phyloP scores from a whole-genome alignment of 2,888 invertebrate genomes.

The Drosophila koepferae region DNA sequence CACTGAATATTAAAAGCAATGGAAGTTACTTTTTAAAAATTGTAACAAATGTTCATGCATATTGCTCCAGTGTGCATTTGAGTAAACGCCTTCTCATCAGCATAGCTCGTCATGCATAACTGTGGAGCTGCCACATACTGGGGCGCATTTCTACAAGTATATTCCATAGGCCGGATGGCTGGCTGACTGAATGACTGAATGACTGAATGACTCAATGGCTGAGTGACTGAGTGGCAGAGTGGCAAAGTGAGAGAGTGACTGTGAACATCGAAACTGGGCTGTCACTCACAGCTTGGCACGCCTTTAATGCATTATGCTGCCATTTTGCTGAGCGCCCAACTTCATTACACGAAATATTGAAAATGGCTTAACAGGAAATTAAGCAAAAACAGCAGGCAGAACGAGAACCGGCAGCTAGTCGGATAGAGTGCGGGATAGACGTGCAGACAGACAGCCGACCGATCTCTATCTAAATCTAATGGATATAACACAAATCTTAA shows the following conservation, averaged over 20 bases:
- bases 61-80: conserved; percentile 51
- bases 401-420: conserved; percentile 22
- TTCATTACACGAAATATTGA: conserved; percentile 65
- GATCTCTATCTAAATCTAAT: conserved; percentile 52
- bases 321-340: conserved; percentile 51
- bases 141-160: conserved; percentile 53
- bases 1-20: too few species aligned
- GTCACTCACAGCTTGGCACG: conserved; percentile 51
- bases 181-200: conserved; percentile 20
- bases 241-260: conserved; percentile 39
- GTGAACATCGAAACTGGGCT: conserved; percentile 36
- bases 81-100: conserved; percentile 71
- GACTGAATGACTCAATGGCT: conserved; percentile 41
- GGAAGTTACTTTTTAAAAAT: neutral
- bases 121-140: conserved; percentile 48
- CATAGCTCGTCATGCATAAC: conserved; percentile 75
- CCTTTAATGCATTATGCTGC: conserved; percentile 57
- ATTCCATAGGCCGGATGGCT: conserved; percentile 44
- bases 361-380: conserved; percentile 79
- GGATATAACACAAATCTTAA: conserved; percentile 69
- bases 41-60: neutral
- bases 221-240: conserved; percentile 36
- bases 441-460: neutral
- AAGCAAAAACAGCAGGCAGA: conserved; percentile 67
- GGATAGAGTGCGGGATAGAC: conserved; percentile 7